Base-by-base conservation (phyloP, 2,797 vertebrate genomes). In the Vultur gryphus region DNA sequence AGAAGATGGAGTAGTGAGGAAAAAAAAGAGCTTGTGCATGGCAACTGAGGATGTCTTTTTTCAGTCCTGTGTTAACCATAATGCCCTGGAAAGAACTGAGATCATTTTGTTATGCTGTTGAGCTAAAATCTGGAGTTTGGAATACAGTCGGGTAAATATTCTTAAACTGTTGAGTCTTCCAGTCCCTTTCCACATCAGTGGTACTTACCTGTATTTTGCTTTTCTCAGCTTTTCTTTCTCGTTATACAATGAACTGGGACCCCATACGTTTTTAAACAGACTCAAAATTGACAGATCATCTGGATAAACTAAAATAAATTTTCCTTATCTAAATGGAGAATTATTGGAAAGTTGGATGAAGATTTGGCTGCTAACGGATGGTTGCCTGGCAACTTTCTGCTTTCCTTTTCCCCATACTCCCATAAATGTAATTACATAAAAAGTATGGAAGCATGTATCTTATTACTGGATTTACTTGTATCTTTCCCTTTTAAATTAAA, bases 341-440 rank as follows among this genome's bases (percentile, higher is more conserved):
- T 87, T 89, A 62, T 4, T 84, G 82, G 43, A 88, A 96, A 95
- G 35, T 23, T 71, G 69, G 72, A 84, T 77, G 41, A 93, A 88
- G 61, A 93, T 80, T 86, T 94, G 69, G 59, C 69, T 85, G 64
- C 29, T 75, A 58, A 70, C 0, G 0, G 85, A 59, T 75, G 25
- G 69, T 75, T 95, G 61, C 57, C 72, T 76, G 87, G 96, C 62
- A 92, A 87, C 49, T 51, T 91, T 26, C n/a, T 94, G n/a, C 71
- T 90, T 92, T 89, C 51, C 2, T 7, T 94, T 85, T 61, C 70
- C 65, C 59, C 6, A 4, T 58, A 72, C 19, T 84, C 79, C 24
- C 72, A 79, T 69, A 88, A 95, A 81, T 48, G 33, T 37, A 89
- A 75, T 83, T 67, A 67, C 21, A 71, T 28, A 31, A 37, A 77